Conservation (phyloP, 2,113 vertebrate genomes). For the Copsychus sechellarum region DNA sequence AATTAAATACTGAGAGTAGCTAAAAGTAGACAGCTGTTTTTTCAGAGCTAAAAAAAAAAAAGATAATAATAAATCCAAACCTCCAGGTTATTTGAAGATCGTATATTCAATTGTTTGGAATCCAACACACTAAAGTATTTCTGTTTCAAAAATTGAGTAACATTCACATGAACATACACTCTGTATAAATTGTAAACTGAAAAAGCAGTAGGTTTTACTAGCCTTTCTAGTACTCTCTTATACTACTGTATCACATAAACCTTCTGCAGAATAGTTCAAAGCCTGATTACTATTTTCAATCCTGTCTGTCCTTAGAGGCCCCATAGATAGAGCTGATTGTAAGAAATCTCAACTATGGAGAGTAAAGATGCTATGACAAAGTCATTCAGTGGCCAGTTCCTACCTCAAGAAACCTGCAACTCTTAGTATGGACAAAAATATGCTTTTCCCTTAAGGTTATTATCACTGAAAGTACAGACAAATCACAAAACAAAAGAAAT, state of each 20-base stretch:
- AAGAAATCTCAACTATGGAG: not conserved
- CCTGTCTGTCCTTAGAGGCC: fast-evolving
- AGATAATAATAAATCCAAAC: not conserved
- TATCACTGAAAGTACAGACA: not conserved
- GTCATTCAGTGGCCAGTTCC: not conserved
- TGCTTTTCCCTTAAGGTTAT: not conserved
- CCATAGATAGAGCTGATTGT: not conserved
- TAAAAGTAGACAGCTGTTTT: not conserved
- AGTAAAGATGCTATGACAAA: not conserved
- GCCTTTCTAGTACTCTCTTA: not conserved
- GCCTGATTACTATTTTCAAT: not conserved
- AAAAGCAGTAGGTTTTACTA: not conserved
- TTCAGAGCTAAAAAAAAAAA: not conserved
- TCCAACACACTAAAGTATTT: not conserved
- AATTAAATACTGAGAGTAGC: not conserved
- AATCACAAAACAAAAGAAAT: not conserved
- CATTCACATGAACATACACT: not conserved
- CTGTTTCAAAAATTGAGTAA: not conserved
- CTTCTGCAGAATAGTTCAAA: not conserved
- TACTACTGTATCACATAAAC: not conserved
- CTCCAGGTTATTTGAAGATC: not conserved
- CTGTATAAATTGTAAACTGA: not conserved
- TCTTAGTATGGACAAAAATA: not conserved
- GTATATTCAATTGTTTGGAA: not conserved
- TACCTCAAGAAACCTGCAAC: not conserved